Percentiles rank a stretch among this genome's conserved stretches.
These are phyloP conservation scores for Scaptomyza montana DNA, from an alignment of 1,140 invertebrate genomes.

Conservation along the genomic window DNA sequence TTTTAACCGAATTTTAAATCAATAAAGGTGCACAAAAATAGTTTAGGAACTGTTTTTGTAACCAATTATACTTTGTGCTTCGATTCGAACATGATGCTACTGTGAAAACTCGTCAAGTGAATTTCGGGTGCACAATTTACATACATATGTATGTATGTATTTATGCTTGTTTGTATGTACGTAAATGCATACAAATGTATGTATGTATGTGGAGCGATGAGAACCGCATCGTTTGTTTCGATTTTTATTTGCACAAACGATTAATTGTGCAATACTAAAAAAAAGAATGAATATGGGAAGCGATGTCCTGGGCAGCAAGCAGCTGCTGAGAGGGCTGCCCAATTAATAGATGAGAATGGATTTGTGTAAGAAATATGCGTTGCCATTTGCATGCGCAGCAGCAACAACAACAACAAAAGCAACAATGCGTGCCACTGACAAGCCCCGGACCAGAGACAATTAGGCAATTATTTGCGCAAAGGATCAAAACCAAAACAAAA, in stretches of 20 bases:
- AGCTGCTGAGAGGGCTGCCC: slow-evolving; percentile 68
- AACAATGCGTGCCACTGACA: slow-evolving; percentile 49
- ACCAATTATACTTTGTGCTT: background rate
- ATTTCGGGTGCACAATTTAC: slow-evolving; percentile 11
- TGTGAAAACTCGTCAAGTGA: background rate
- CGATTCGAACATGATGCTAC: background rate
- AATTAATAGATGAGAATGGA: slow-evolving; percentile 80
- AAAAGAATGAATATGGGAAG: slow-evolving; percentile 25
- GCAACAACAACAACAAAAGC: slow-evolving; percentile 4
- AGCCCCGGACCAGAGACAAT: slow-evolving; percentile 76
- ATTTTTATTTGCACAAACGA: slow-evolving; percentile 75
- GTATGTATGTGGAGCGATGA: slow-evolving; percentile 23
- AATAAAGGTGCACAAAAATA: no score
- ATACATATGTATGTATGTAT: slow-evolving; percentile 1
- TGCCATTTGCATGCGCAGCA: slow-evolving; percentile 61
- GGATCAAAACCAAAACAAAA: slow-evolving; percentile 82
- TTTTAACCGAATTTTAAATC: no score
- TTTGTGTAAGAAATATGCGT: slow-evolving; percentile 78
- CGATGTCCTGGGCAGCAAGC: slow-evolving; percentile 42
- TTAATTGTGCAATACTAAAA: slow-evolving; percentile 72
- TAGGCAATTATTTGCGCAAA: slow-evolving; percentile 83
- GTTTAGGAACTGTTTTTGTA: no score
- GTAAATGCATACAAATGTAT: background rate
- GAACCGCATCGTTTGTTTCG: slow-evolving; percentile 29
- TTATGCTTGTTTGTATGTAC: background rate